Base-by-base conservation (phyloP, 2,888 invertebrate genomes). In the Chrysodeixis includens region DNA sequence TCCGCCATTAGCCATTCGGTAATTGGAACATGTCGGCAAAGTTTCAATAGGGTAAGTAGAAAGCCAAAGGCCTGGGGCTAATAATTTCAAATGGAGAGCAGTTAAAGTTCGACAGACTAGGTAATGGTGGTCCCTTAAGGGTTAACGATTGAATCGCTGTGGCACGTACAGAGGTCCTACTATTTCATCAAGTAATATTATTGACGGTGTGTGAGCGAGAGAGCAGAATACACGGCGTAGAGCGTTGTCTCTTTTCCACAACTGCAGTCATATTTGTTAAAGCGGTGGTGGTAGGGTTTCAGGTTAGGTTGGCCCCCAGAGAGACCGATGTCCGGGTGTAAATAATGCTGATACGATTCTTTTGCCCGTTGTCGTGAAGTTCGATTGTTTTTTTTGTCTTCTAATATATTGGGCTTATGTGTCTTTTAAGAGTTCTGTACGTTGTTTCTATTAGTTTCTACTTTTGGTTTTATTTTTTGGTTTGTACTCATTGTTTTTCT, bases 21-120 rank as follows among this genome's bases (percentile, higher is more conserved):
- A 79, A 79, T 83, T 78, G 76, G 77, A 77, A 74, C 77, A 82
- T 77, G 78, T 76, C 74, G 74, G 56, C 62, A 40, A 74, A 78
- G 75, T 83, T 79, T 57, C 58, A 52, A 74, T 68, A 64, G 70
- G 52, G 69, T 67, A 75, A 70, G 76, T 71, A 78, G 57, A 67
- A 70, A 69, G 70, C 64, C 68, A 67, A 68, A 73, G 58, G 62
- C 79, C 69, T 66, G 74, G 46, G 79, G 82, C 78, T 84, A 83
- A 87, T 87, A 85, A 89, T 88, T 86, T 85, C 80, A 81, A 87
- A 86, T 87, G 79, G 77, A 69, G 82, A 81, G 76, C 83, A 78
- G 84, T 84, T 83, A 82, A 82, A 88, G 79, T 85, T 86, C 78
- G 72, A 75, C 74, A 76, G 83, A 79, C 83, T 83, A 79, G 78